Base-by-base conservation (phyloP, 2,888 invertebrate species). In the Cosmopolites sordidus region DNA sequence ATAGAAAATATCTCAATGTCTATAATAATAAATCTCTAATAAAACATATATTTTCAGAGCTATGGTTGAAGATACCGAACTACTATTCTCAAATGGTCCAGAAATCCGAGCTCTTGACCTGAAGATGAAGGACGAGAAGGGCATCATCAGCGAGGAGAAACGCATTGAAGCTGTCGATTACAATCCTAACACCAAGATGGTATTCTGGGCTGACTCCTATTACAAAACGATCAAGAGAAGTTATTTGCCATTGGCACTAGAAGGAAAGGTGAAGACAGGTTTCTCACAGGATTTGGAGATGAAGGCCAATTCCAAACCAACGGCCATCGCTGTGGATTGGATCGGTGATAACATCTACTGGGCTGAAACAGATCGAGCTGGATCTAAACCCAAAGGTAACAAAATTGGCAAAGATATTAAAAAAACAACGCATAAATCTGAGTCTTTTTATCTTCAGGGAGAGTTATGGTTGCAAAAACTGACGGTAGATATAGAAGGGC, bases 141-240 rank as follows among this genome's bases (percentile, higher is more conserved):
- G 87, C 62, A 84, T 93, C 0, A 84, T 96, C 41, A 80, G 82
- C 0, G 83, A 89, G 9, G 95, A 96, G 69, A 90, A 90, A 71
- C 82, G 94, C 45, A 89, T 98, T 48, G 89, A 93, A 66, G 90
- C 93, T 0, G 76, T 99, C 45, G 98, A 97, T 73, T 92, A 90
- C 66, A 90, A 96, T 73, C 87, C 91, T 0, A 80, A 79, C 53
- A 76, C 79, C 16, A 89, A 92, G 69, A 89, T 93, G 69, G 78
- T 98, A 50, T 98, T 92, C 78, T 99, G 98, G 96, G 92, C 93
- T 0, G 97, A 98, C 71, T 89, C 89, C 60, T 88, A 89, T 66
- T 89, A 92, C 56, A 87, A 89, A 70, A 89, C 89, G 1, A 92
- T 97, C 60, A 92, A 92, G 70, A 81, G 97, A 0, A 93, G 95